A percentile compares a stretch with the other conserved stretches of the same genome.
These are phyloP conservation scores for Philhelius pedissequus DNA, from an alignment of 2,888 invertebrate species.

Conservation along the genomic window DNA sequence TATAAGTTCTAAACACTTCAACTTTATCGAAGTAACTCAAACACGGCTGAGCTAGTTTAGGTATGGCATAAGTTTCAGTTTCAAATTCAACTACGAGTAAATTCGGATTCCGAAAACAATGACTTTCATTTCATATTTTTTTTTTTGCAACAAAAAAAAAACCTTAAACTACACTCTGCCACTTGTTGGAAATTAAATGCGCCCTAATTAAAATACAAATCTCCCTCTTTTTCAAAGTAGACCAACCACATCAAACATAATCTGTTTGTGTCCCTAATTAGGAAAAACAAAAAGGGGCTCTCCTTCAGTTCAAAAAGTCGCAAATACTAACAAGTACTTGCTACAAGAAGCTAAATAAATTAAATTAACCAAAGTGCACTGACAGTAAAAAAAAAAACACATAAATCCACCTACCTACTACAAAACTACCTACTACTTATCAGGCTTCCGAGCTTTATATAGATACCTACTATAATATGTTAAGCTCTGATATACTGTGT, in stretches of 20 bases:
- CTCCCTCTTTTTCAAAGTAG: not conserved
- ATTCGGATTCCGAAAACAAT: not conserved
- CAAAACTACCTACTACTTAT: not conserved
- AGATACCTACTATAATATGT: too few species aligned
- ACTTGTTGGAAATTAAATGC: slow-evolving; percentile 11
- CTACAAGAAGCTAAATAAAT: slow-evolving; percentile 39
- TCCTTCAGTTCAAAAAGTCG: not conserved
- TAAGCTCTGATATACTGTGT: too few species aligned
- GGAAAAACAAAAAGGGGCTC: slow-evolving; percentile 1
- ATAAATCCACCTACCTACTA: not conserved
- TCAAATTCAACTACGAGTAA: not conserved
- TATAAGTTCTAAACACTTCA: not conserved
- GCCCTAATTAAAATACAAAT: slow-evolving; percentile 20
- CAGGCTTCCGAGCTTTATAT: slow-evolving; percentile 20
- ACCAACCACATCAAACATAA: slow-evolving; percentile 22
- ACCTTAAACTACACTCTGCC: not conserved
- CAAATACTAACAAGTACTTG: not conserved
- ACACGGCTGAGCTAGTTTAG: not conserved
- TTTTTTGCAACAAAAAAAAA: not conserved
- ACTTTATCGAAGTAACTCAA: not conserved
- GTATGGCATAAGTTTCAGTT: not conserved
- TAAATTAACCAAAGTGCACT: slow-evolving; percentile 41
- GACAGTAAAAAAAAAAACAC: not conserved
- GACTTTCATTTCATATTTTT: not conserved
- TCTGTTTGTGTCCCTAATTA: slow-evolving; percentile 42